These are phyloP conservation scores for Isichthys henryi DNA, from an alignment of 2,113 vertebrate genomes.

Conservation along the genomic window DNA sequence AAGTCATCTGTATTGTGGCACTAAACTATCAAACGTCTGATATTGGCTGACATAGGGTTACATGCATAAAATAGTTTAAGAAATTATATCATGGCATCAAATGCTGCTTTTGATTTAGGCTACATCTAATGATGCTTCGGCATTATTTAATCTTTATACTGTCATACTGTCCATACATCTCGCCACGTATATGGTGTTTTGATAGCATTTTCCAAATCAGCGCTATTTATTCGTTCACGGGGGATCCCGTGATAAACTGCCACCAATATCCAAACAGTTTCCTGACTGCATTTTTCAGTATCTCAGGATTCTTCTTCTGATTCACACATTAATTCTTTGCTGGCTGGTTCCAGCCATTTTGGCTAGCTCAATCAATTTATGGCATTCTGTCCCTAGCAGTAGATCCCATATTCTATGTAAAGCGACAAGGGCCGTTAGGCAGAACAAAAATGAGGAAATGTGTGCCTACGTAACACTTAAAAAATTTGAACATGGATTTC, in stretches of 20 bases:
- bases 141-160: background rate
- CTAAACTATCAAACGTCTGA: background rate
- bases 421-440: background rate
- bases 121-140: background rate
- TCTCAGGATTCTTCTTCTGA: background rate
- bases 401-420: background rate
- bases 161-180: background rate
- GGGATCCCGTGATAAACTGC: background rate
- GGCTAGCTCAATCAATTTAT: background rate
- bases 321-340: background rate
- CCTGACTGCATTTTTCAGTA: background rate
- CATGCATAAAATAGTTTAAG: background rate
- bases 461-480: background rate
- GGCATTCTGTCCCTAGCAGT: background rate
- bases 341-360: background rate
- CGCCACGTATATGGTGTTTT: background rate
- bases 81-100: background rate
- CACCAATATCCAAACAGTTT: background rate
- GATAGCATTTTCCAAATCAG: background rate
- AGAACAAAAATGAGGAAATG: background rate
- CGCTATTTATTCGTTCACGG: background rate
- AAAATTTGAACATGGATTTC: background rate
- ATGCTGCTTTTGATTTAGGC: background rate
- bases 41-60: background rate
- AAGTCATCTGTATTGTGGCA: background rate